Base-by-base conservation (phyloP, 2,888 invertebrate genomes). In the Zhuqinia jingwanae region DNA sequence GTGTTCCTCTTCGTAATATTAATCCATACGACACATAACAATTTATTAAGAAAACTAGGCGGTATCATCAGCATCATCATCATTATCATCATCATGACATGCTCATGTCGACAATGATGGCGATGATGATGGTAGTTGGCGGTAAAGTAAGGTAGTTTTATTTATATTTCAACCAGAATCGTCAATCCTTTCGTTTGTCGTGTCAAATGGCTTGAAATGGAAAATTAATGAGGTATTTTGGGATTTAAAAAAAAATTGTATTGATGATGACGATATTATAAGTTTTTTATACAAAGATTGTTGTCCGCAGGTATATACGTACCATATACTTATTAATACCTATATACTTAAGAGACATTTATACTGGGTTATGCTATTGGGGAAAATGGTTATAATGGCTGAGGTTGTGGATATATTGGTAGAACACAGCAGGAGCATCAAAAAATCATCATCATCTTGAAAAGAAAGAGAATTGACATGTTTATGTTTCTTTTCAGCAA, bases 401-500 rank as follows among this genome's bases (percentile, higher is more conserved):
- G 36, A 36, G 5, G 36, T 36, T 36, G 36, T 36, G 36, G 36
- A 36, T 6, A 36, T 36, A 36, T 36, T 36, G 36, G 3, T 36
- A 8, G 36, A 6, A 36, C 36, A 6, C 36, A 36, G 36, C 36
- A 36, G 3, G 5, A 36, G 5, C 36, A 36, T 8, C 36, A 36
- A 36, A 36, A n/a, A 36, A 36, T 36, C 36, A 36, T 36, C 36
- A 8, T 36, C 36, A 36, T 36, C 36, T 3, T 36, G 60, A 70
- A 47, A 22, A 42, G 1, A 53, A 75, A 20, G 36, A 36, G 56
- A 75, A 75, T 30, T 56, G 75, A 75, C 75, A 75, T 75, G 75
- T 75, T 75, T 75, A 56, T 75, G 47, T 50, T 25, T 70, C 65
- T 65, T 70, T 70, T 45, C 45, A 70, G 47, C 70, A 25, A 70